phyloP scores from a whole-genome alignment of 2,797 vertebrate species.

The Poecilia gillii region DNA sequence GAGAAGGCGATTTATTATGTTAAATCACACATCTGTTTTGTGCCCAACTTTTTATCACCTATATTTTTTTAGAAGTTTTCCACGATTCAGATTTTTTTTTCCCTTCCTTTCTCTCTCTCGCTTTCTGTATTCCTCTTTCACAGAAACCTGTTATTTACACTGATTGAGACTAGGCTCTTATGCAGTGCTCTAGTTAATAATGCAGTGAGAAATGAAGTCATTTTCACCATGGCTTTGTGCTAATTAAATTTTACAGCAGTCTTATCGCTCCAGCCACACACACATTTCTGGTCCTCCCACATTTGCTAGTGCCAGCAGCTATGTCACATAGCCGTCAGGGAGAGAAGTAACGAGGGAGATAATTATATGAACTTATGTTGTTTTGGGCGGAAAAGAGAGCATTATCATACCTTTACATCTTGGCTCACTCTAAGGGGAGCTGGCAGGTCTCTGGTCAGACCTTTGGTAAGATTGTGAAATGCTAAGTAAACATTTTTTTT shows the following conservation, averaged over 20 bases:
- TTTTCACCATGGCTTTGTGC: slow-evolving; percentile 77
- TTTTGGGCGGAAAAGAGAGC: slow-evolving; percentile 52
- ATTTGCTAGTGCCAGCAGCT: slow-evolving; percentile 75
- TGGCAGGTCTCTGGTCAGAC: slow-evolving; percentile 27
- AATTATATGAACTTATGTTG: slow-evolving; percentile 68
- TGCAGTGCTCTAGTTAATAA: slow-evolving; percentile 68
- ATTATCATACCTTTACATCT: slow-evolving; percentile 47
- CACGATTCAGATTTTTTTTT: not conserved
- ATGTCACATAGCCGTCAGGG: slow-evolving; percentile 68
- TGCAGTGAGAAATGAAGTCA: slow-evolving; percentile 80
- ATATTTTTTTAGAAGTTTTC: not conserved
- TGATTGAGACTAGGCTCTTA: slow-evolving; percentile 53
- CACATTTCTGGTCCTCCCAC: slow-evolving; percentile 78
- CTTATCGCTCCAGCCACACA: slow-evolving; percentile 85
- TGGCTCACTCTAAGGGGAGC: slow-evolving; percentile 23
- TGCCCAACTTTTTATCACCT: not conserved
- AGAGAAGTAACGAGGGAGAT: slow-evolving; percentile 54
- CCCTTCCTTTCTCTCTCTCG: not conserved
- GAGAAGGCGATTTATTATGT: not conserved
- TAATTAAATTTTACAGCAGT: slow-evolving; percentile 88
- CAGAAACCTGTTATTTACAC: slow-evolving; percentile 66
- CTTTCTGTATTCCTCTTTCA: slow-evolving; percentile 8
- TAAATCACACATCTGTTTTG: slow-evolving; percentile 4
- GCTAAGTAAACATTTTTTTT: not conserved
- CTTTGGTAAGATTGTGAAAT: slow-evolving; percentile 19